Base-by-base conservation (phyloP, 2,113 vertebrate genomes). In the Limanda limanda region DNA sequence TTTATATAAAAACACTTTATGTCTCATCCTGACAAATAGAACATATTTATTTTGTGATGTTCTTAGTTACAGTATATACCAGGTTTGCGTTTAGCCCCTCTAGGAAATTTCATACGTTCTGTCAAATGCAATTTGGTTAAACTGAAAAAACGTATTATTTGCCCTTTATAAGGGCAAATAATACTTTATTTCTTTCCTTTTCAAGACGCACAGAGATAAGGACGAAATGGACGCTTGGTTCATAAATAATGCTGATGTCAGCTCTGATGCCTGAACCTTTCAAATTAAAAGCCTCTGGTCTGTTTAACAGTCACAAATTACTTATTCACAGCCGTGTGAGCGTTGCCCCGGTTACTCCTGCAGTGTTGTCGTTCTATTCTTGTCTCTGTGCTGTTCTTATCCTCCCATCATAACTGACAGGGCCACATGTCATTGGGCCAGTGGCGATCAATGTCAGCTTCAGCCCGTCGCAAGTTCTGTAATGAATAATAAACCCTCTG, bases 371-470 rank as follows among this genome's bases (percentile, higher is more conserved):
- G 3, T n/a, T 2, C 1, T 27, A 20, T 51, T 51, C 20, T 72
- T 81, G 62, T 48, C 35, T 37, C 66, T 10, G 47, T 77, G 84
- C 58, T 70, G 56, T 59, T 61, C 51, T 59, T 4, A 13, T 58
- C 70, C 71, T 58, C 70, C 68, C 59, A 45, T 85, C 60, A 35
- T 55, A 55, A 60, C 40, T 83, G 82, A 88, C 86, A 73, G 68
- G 71, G 40, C 68, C 79, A 77, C 82, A 82, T 13, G 27, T 78
- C 79, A 65, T 69, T 62, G 31, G 48, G 62, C 70, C 61, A 11
- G 54, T 81, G 73, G 70, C 81, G 69, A 74, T 82, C 82, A 83
- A 47, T 78, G 82, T 76, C 77, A 71, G 0, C 37, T 68, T 57
- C 24, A 67, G 35, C 61, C 61, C 81, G 78, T 72, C 37, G 62